Conservation (phyloP, 23 tunicate species). For the Styela plicata region DNA sequence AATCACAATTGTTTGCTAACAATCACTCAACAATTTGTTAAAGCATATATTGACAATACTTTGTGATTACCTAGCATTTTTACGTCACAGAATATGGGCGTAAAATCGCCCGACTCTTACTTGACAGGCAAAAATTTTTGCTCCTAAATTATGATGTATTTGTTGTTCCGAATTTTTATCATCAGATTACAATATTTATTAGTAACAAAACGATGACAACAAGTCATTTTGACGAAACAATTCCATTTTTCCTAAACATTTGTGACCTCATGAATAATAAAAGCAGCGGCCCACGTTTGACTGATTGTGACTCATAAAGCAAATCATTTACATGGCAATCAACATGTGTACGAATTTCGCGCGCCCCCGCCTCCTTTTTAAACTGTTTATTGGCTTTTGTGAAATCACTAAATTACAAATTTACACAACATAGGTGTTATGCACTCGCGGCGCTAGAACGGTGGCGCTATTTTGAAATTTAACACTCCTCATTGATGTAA, state of each 20-base stretch:
- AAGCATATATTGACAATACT: neutral
- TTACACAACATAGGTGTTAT: neutral
- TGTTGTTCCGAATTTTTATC: too few species aligned
- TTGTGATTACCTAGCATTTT: neutral
- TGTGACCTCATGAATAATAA: too few species aligned
- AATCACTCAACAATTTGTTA: conserved; percentile 22
- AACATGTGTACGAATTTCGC: neutral
- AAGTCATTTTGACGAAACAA: too few species aligned
- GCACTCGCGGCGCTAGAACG: neutral
- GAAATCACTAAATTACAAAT: neutral
- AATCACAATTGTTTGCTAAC: conserved; percentile 27
- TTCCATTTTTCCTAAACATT: too few species aligned
- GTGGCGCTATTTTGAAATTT: conserved; percentile 19
- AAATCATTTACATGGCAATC: neutral
- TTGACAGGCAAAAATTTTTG: too few species aligned
- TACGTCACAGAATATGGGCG: too few species aligned
- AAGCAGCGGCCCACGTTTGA: too few species aligned
- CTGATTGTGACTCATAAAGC: too few species aligned
- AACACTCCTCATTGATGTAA: neutral
- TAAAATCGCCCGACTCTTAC: too few species aligned
- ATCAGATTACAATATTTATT: too few species aligned
- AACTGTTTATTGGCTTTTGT: neutral
- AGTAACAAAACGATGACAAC: too few species aligned
- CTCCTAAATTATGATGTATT: too few species aligned
- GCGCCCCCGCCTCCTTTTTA: neutral